phyloP scores from a whole-genome alignment of 2,797 vertebrate genomes.

The Channallabes apus region DNA sequence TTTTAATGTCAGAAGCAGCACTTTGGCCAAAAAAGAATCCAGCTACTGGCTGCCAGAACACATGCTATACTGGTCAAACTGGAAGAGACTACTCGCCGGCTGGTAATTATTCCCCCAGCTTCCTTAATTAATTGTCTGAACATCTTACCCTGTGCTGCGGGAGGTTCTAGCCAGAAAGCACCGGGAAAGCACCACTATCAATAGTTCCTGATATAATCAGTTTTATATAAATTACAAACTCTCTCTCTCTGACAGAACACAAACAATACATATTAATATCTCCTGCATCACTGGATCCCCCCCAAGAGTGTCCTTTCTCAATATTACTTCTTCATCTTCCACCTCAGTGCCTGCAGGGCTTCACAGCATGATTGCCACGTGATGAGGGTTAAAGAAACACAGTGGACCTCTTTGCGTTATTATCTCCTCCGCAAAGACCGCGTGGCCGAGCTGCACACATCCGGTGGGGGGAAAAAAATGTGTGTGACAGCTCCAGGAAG shows the following conservation, averaged over 20 bases:
- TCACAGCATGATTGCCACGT: neutral
- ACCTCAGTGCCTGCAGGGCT: neutral
- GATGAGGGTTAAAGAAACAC: slow-evolving; percentile 6
- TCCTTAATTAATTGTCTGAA: neutral
- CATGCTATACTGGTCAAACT: neutral
- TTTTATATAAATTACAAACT: neutral
- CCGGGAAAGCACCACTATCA: neutral
- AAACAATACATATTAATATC: neutral
- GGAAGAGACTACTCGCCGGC: neutral
- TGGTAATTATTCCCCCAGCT: neutral
- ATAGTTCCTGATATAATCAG: neutral
- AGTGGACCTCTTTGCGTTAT: slow-evolving; percentile 4
- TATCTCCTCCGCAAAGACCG: neutral
- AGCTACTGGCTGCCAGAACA: neutral
- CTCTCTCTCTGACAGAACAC: neutral
- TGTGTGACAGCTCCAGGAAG: neutral
- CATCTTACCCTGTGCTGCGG: neutral
- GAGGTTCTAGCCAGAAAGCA: neutral
- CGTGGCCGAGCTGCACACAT: neutral
- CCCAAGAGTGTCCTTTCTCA: neutral
- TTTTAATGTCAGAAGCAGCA: neutral
- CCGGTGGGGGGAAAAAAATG: neutral
- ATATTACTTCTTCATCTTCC: slow-evolving; percentile 12
- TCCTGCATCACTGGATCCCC: neutral
- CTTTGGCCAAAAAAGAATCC: neutral